Evolutionary conservation across 2,888 invertebrate species (phyloP).

Genomic region (Andricus curvator): DNA sequence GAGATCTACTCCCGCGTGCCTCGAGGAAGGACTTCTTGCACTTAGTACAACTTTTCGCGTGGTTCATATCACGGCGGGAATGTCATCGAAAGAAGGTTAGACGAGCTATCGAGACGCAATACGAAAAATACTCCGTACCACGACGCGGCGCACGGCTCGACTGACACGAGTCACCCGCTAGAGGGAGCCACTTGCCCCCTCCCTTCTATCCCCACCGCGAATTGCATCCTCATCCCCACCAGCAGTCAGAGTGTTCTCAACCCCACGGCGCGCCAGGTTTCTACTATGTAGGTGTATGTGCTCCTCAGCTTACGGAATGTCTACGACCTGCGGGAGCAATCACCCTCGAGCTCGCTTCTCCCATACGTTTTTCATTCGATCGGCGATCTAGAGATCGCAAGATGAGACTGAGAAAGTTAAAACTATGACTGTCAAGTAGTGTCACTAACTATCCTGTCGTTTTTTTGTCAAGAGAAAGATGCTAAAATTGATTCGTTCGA

Average conservation of each 20-base stretch:
- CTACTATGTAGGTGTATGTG: conserved; percentile 29
- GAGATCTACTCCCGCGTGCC: conserved; percentile 2
- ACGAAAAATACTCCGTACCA: conserved; percentile 62
- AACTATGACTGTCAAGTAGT: no score
- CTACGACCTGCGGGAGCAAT: conserved; percentile 35
- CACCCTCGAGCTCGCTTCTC: conserved; percentile 19
- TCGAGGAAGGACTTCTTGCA: conserved; percentile 12
- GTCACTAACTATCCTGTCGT: no score
- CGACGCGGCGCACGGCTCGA: conserved; percentile 74
- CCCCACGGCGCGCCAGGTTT: conserved; percentile 35
- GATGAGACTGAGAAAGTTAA: neutral
- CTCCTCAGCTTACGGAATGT: conserved; percentile 36
- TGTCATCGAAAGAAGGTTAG: neutral
- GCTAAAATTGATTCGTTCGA: no score
- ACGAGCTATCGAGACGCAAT: conserved; percentile 53
- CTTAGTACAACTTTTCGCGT: conserved; percentile 31
- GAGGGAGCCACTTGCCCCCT: conserved; percentile 68
- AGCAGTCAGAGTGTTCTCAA: conserved; percentile 40
- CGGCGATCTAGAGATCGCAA: conserved; percentile 7
- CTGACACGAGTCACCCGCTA: conserved; percentile 68
- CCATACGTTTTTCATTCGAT: conserved; percentile 22
- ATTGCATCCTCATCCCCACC: conserved; percentile 53
- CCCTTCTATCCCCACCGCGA: conserved; percentile 47
- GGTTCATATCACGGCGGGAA: conserved; percentile 36
- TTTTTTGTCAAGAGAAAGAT: no score